Conservation (phyloP, 1,140 invertebrate species). For the Chlorops oryzae region DNA sequence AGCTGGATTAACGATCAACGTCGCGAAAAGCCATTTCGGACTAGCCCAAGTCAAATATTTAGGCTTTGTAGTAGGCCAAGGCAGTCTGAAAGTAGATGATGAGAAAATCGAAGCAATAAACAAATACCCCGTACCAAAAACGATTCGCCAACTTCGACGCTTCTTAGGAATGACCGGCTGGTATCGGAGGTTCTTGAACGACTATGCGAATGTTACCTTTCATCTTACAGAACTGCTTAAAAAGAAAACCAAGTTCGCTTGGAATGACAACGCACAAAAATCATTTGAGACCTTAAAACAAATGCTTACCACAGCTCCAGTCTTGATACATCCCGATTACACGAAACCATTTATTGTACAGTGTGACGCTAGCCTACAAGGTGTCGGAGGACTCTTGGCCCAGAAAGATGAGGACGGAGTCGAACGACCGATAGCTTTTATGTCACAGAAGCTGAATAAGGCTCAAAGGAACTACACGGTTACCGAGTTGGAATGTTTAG, state of each 20-base stretch:
- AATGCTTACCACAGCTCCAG: not conserved
- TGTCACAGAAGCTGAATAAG: no score
- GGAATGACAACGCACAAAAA: not conserved
- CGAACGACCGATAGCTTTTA: not conserved
- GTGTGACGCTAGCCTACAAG: not conserved
- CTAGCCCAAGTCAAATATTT: slow-evolving; percentile 22
- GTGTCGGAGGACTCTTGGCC: not conserved
- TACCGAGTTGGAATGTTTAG: no score
- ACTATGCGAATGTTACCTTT: no score
- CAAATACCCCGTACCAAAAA: slow-evolving; percentile 25
- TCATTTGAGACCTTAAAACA: not conserved
- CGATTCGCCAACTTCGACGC: slow-evolving; percentile 28
- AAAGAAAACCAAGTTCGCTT: not conserved
- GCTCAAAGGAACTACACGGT: no score
- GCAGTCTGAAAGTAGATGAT: not conserved
- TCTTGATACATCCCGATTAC: not conserved
- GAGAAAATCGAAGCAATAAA: slow-evolving; percentile 14
- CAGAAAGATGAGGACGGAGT: not conserved
- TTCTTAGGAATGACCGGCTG: no score
- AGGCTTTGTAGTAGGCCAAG: slow-evolving; percentile 21
- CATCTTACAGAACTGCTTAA: not conserved
- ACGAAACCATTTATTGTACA: not conserved
- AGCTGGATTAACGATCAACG: slow-evolving; percentile 20
- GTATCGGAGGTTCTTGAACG: no score
- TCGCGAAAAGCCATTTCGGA: slow-evolving; percentile 23